A percentile compares a stretch with the other conserved stretches of the same genome.
phyloP scores from a whole-genome alignment of 1,140 invertebrate species.

The Apis laboriosa region DNA sequence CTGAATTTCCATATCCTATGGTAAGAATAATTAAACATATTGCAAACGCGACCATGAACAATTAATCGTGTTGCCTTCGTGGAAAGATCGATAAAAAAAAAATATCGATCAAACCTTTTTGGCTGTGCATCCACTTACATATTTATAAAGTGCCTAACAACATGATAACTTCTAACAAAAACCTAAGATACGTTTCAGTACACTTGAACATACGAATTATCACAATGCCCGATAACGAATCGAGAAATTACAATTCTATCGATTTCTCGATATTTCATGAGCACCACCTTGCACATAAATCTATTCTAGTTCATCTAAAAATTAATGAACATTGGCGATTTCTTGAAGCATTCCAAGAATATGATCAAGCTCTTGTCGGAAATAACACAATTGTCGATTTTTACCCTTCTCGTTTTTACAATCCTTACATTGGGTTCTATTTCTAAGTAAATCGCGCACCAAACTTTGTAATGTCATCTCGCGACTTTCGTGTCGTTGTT shows the following conservation, averaged over 20 bases:
- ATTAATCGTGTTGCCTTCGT: neutral
- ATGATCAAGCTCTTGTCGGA: conserved; percentile 80
- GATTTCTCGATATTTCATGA: neutral
- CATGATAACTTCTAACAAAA: neutral
- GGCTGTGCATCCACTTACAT: conserved; percentile 14
- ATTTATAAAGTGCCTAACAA: conserved; percentile 39
- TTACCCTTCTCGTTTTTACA: conserved; percentile 76
- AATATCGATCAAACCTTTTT: conserved; percentile 27
- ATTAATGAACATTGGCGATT: conserved; percentile 74
- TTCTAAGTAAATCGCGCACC: conserved; percentile 79
- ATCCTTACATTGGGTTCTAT: conserved; percentile 72
- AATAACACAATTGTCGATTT: conserved; percentile 80
- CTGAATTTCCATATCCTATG: neutral
- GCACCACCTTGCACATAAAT: neutral
- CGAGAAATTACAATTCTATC: conserved; percentile 1
- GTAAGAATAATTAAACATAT: conserved; percentile 44
- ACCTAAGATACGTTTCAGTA: conserved; percentile 27
- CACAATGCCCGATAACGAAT: conserved; percentile 56
- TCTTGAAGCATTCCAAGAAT: conserved; percentile 80
- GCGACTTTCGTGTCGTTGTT: conserved; percentile 80
- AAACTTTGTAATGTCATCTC: conserved; percentile 80
- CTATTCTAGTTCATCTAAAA: conserved; percentile 4
- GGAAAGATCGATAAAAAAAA: conserved; percentile 36
- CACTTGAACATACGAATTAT: conserved; percentile 53
- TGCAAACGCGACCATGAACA: neutral